phyloP scores from a whole-genome alignment of 2,888 invertebrate species.

The Caenorhabditis doughertyi region DNA sequence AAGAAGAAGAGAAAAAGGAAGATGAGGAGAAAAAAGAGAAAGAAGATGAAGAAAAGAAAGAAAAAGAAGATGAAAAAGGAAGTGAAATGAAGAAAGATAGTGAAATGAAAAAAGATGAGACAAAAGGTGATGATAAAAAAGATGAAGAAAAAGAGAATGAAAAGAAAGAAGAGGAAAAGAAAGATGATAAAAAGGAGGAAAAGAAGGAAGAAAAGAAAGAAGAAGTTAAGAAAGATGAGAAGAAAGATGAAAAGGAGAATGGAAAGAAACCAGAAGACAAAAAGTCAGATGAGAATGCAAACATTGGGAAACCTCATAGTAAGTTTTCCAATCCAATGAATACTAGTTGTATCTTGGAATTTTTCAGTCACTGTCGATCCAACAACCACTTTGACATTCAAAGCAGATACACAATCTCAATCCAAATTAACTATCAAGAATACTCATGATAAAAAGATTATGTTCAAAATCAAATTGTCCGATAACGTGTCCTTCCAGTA shows the following conservation, averaged over 20 bases:
- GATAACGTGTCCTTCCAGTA: slow-evolving; percentile 35
- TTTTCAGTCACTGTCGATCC: slow-evolving; percentile 23
- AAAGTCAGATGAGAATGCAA: slow-evolving; percentile 1
- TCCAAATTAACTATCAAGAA: slow-evolving; percentile 29
- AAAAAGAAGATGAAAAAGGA: neutral
- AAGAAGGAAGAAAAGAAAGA: neutral
- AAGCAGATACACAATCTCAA: slow-evolving; percentile 15
- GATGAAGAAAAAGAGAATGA: slow-evolving; percentile 13
- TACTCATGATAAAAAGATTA: slow-evolving; percentile 39
- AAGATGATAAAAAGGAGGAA: slow-evolving; percentile 2
- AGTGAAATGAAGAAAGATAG: neutral
- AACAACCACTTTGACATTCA: slow-evolving; percentile 11
- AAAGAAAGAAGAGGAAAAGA: neutral
- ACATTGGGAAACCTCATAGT: slow-evolving; percentile 20
- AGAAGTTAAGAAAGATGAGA: neutral
- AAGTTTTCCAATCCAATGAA: neutral
- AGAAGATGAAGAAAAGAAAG: neutral
- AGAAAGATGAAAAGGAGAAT: neutral
- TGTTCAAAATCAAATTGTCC: slow-evolving; percentile 49
- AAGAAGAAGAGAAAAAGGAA: neutral
- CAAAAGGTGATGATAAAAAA: neutral
- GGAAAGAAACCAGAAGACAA: slow-evolving; percentile 5
- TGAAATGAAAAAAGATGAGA: slow-evolving; percentile 10
- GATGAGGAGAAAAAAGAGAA: neutral
- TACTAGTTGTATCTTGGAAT: neutral